Percentiles rank a stretch among this genome's conserved stretches.
Conservation (phyloP, 2,888 invertebrate genomes). For the Gortyna flavago region DNA sequence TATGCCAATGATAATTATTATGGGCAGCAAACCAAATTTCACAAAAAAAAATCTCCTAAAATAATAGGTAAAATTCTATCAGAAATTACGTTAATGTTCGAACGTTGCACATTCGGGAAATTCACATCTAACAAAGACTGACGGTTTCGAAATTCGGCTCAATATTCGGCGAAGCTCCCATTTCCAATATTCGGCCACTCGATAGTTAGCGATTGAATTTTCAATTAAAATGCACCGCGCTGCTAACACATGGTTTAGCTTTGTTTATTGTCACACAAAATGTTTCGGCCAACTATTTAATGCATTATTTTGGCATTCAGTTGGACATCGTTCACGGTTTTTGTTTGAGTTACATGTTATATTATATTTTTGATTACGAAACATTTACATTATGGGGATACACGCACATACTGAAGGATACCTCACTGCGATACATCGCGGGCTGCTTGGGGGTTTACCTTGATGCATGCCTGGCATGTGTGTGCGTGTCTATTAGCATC, state of each 20-base stretch:
- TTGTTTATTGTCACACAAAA: slow-evolving; percentile 35
- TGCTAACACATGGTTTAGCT: slow-evolving; percentile 41
- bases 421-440: too few species aligned
- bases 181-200: slow-evolving; percentile 59
- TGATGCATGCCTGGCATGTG: too few species aligned
- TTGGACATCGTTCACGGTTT: not conserved
- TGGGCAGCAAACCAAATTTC: not conserved
- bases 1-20: not conserved
- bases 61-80: too few species aligned
- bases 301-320: slow-evolving; percentile 5
- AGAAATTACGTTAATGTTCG: slow-evolving; percentile 29
- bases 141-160: slow-evolving; percentile 48
- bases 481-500: too few species aligned
- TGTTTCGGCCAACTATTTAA: slow-evolving; percentile 16
- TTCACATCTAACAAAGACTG: slow-evolving; percentile 38
- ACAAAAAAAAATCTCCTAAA: too few species aligned
- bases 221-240: slow-evolving; percentile 60
- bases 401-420: too few species aligned
- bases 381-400: too few species aligned
- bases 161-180: slow-evolving; percentile 34
- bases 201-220: slow-evolving; percentile 63
- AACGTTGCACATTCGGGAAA: slow-evolving; percentile 33
- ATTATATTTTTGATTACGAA: not conserved
- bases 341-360: not conserved
- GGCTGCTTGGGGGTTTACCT: too few species aligned